Evolutionary conservation across 2,113 vertebrate genomes (phyloP), one percentile per base, ranked within the genome.

Genomic region (Lipotes vexillifer): DNA sequence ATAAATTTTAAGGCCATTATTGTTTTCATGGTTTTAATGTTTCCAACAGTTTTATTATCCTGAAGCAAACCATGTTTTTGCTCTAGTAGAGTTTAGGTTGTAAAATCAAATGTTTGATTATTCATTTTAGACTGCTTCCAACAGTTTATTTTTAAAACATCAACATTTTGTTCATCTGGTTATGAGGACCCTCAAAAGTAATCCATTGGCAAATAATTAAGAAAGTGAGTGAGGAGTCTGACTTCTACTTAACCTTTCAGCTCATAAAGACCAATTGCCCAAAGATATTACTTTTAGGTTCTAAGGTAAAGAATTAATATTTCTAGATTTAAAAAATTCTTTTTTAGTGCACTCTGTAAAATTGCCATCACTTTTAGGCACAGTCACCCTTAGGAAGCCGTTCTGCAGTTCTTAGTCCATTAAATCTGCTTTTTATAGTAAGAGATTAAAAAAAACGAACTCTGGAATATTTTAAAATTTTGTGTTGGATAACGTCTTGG

Each of bases 161-260:
- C 29, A 96, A 12, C 94, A 97, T 98, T 97, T 93, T 97, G 94
- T 98, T 98, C 96, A 95, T 94, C 93, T 97, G 90, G n/a, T 94
- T 74, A 78, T 95, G 84, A 96, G 89, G 38, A 93, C 46, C 69
- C 86, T 96, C 55, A 94, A 74, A 98, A 97, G 86, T 92, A 97
- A 96, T 92, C 74, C 92, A 97, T 96, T 92, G 80, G 96, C 87
- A 97, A 93, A 46, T 94, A 96, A 92, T 97, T 55, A 83, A 71
- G 97, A 29, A 95, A 97, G 90, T 44, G 91, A 90, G 81, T 90
- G 92, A 95, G 59, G 96, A 97, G n/a, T 71, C 33, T 97, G 88
- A 97, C 91, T 98, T 97, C 81, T 97, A 0, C 69, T 94, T 98
- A 97, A 92, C 80, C 96, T 96, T 95, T 97, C 93, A 86, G 97